Evolutionary conservation across 2,888 invertebrate genomes (phyloP).

Genomic region (Matsumyia berberina): DNA sequence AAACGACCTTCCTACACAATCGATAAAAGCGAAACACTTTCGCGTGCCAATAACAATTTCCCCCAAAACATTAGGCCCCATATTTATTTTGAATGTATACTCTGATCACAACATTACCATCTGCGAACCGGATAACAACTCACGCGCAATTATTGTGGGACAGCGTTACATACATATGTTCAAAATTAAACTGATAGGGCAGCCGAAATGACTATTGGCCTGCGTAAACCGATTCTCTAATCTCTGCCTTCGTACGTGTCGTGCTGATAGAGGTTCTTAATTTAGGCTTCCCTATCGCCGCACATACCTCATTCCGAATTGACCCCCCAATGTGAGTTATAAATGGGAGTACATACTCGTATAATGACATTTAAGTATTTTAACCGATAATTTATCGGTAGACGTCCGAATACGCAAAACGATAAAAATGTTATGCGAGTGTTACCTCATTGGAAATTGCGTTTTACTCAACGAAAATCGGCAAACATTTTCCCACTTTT

Average conservation of each 20-base stretch:
- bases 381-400: slow-evolving; percentile 27
- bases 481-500: too few species aligned
- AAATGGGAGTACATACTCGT: background rate
- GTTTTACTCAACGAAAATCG: too few species aligned
- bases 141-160: slow-evolving; percentile 15
- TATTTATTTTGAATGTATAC: too few species aligned
- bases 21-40: slow-evolving; percentile 16
- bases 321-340: slow-evolving; percentile 36
- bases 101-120: too few species aligned
- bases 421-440: slow-evolving; percentile 8
- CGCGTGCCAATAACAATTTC: background rate
- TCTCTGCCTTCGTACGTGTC: background rate
- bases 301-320: background rate
- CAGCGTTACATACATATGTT: background rate
- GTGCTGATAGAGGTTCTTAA: too few species aligned
- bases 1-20: background rate
- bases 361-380: background rate
- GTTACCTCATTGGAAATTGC: background rate
- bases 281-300: too few species aligned
- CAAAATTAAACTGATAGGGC: slow-evolving; percentile 9
- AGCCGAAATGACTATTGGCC: slow-evolving; percentile 12
- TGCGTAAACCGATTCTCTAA: slow-evolving; percentile 31
- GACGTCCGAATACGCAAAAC: slow-evolving; percentile 25
- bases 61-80: too few species aligned
- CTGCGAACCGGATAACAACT: slow-evolving; percentile 8